phyloP scores from a whole-genome alignment of 2,888 invertebrate genomes.

The Scaptomyza reducta region DNA sequence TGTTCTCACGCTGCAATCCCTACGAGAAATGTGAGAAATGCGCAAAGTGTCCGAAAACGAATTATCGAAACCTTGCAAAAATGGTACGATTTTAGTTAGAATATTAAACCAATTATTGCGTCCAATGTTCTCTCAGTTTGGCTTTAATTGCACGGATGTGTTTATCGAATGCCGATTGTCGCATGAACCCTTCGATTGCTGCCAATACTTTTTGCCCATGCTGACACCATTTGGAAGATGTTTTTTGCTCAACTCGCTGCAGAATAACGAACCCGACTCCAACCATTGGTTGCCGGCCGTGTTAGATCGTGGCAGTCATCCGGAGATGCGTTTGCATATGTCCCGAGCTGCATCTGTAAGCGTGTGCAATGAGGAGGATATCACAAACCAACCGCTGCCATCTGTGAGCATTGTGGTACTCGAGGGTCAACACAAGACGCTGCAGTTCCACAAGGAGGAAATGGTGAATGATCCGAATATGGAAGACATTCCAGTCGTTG shows the following conservation, averaged over 20 bases:
- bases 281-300: constrained; percentile 76
- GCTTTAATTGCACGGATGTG: constrained; percentile 85
- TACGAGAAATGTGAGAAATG: constrained; percentile 64
- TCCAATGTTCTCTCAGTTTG: constrained; percentile 59
- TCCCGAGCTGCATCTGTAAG: constrained; percentile 58
- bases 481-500: constrained; percentile 86
- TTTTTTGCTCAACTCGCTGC: constrained; percentile 87
- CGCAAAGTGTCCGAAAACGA: constrained; percentile 74
- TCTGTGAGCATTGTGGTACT: constrained; percentile 41
- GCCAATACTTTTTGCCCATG: constrained; percentile 86
- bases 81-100: constrained; percentile 53
- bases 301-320: constrained; percentile 64
- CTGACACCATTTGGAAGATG: constrained; percentile 87
- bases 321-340: constrained; percentile 67
- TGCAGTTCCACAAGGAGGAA: constrained; percentile 85
- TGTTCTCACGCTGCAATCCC: constrained; percentile 67
- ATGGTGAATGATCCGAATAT: constrained; percentile 89
- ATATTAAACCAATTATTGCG: too few relatives aligned
- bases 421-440: constrained; percentile 53
- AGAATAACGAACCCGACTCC: constrained; percentile 84
- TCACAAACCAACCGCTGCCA: constrained; percentile 73
- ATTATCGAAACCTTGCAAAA: constrained; percentile 67
- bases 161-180: constrained; percentile 86
- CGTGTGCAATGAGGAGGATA: constrained; percentile 81
- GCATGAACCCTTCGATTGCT: constrained; percentile 86